Evolutionary conservation across 2,888 invertebrate genomes (phyloP).

Genomic region (Pterostichus niger): DNA sequence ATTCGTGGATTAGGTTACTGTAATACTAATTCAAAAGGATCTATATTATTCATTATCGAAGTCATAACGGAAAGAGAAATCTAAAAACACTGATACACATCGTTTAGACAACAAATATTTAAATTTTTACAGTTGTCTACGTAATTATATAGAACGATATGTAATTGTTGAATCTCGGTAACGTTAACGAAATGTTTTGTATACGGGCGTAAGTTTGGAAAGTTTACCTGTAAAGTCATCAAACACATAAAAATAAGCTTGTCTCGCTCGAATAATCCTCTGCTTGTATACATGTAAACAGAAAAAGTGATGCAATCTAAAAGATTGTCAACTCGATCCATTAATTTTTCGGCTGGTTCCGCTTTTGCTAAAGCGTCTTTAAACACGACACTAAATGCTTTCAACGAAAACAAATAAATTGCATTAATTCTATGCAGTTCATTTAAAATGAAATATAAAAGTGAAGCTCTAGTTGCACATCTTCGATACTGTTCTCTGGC

Average conservation of each 20-base stretch:
- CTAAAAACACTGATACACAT: no score
- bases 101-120: no score
- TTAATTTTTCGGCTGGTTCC: constrained; percentile 84
- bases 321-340: constrained; percentile 86
- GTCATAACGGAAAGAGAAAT: no score
- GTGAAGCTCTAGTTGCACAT: constrained; percentile 91
- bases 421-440: constrained; percentile 95
- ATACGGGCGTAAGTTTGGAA: neutral
- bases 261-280: constrained; percentile 95
- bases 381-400: constrained; percentile 95
- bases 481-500: constrained; percentile 93
- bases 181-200: neutral
- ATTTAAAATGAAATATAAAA: constrained; percentile 95
- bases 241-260: constrained; percentile 94
- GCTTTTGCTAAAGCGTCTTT: constrained; percentile 89
- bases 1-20: no score
- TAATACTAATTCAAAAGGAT: no score
- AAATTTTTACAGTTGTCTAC: no score
- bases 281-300: constrained; percentile 92
- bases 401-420: constrained; percentile 97
- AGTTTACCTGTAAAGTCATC: constrained; percentile 81
- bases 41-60: no score
- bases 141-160: no score
- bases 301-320: constrained; percentile 93
- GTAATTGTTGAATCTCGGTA: no score